Evolutionary conservation across 2,797 vertebrate genomes (phyloP).

Genomic region (Austrolebias charrua): DNA sequence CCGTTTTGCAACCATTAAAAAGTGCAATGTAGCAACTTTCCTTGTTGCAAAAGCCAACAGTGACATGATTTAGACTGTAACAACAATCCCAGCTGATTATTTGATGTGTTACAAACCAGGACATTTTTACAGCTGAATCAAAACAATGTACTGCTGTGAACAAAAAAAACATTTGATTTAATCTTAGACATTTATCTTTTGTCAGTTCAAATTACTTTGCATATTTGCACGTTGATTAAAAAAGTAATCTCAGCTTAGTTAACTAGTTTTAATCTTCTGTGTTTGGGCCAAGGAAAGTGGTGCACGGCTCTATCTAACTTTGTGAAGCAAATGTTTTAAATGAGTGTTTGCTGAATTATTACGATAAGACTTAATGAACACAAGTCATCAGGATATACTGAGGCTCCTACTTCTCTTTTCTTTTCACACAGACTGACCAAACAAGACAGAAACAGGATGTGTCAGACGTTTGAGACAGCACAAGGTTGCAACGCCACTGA

Average conservation of each 20-base stretch:
- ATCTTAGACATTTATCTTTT: too few species aligned
- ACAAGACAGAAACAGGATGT: conserved; percentile 15
- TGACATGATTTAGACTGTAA: not conserved
- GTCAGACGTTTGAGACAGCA: not conserved
- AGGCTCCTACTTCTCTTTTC: conserved; percentile 39
- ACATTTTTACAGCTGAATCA: not conserved
- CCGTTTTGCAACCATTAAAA: not conserved
- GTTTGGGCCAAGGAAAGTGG: too few species aligned
- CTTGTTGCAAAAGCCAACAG: conserved; percentile 1
- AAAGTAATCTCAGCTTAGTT: not conserved
- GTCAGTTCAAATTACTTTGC: not conserved
- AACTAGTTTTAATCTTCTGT: too few species aligned
- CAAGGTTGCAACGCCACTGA: not conserved
- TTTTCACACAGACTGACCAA: not conserved
- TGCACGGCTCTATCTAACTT: not conserved
- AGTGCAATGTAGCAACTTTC: not conserved
- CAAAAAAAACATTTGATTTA: too few species aligned
- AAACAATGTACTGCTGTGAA: not conserved
- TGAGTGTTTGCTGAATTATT: not conserved
- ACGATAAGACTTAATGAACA: conserved; percentile 8
- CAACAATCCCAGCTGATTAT: not conserved
- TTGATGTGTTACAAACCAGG: not conserved
- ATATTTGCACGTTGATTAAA: not conserved
- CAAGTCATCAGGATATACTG: conserved; percentile 21
- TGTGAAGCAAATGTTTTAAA: not conserved